phyloP scores from a whole-genome alignment of 2,888 invertebrate species.

The Oligia latruncula region DNA sequence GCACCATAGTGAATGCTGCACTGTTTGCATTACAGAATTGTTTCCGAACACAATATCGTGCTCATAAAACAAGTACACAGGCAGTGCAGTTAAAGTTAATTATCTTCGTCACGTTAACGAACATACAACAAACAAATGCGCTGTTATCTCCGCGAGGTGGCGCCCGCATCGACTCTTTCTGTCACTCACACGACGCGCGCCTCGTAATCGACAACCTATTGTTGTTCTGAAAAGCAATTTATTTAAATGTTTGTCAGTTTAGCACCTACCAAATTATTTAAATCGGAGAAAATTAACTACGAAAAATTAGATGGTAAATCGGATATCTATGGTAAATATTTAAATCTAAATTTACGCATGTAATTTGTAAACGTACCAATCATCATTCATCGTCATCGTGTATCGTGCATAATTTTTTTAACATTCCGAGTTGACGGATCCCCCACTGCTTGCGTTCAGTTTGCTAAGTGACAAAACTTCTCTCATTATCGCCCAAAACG shows the following conservation, averaged over 20 bases:
- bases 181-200: slow-evolving; percentile 29
- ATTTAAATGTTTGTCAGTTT: neutral
- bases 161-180: slow-evolving; percentile 51
- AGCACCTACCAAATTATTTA: neutral
- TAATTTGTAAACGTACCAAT: neutral
- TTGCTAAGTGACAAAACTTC: slow-evolving; percentile 8
- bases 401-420: neutral
- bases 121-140: slow-evolving; percentile 26
- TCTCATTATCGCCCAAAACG: slow-evolving; percentile 13
- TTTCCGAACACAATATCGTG: neutral
- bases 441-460: neutral
- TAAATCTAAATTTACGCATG: neutral
- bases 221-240: slow-evolving; percentile 20
- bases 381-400: neutral
- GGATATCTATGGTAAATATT: neutral
- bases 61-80: slow-evolving; percentile 1
- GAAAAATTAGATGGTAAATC: no score
- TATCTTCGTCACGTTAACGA: slow-evolving; percentile 1
- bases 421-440: neutral
- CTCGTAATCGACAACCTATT: slow-evolving; percentile 15
- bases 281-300: neutral
- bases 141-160: slow-evolving; percentile 38
- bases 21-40: no score
- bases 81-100: slow-evolving; percentile 19
- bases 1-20: no score